Evolutionary conservation across 2,797 vertebrate genomes (phyloP).

Genomic region (Paguma larvata): DNA sequence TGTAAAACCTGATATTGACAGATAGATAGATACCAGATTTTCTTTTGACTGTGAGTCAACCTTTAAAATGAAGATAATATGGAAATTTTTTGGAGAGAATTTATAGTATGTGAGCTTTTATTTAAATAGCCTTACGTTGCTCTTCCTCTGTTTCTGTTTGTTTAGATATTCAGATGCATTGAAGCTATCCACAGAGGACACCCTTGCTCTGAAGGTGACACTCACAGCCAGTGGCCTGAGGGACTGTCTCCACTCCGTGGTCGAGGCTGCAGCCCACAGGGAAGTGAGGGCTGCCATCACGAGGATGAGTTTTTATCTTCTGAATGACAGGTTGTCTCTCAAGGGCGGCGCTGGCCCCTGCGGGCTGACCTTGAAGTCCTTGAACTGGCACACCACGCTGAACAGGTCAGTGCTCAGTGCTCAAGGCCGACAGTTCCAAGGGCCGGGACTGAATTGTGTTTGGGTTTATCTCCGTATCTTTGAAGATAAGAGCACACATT

Average conservation of each 20-base stretch:
- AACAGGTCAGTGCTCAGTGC: conserved; percentile 90
- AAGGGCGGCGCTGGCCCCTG: conserved; percentile 87
- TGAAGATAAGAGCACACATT: not conserved
- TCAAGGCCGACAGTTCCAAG: not conserved
- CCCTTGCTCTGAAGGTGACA: conserved; percentile 89
- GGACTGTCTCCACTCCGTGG: conserved; percentile 92
- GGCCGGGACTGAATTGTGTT: not conserved
- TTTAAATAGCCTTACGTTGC: not conserved
- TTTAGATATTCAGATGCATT: conserved; percentile 92
- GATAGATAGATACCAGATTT: not conserved
- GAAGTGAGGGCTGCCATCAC: conserved; percentile 93
- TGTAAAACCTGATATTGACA: not conserved
- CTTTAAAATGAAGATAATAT: not conserved
- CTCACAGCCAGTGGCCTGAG: conserved; percentile 90
- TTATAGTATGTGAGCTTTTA: conserved; percentile 9
- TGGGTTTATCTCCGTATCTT: not conserved
- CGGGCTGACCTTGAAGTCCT: conserved; percentile 88
- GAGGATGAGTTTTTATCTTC: conserved; percentile 93
- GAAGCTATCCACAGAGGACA: conserved; percentile 91
- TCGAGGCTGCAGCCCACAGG: conserved; percentile 91
- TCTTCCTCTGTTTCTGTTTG: conserved; percentile 1
- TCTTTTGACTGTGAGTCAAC: not conserved
- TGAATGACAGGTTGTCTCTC: conserved; percentile 93
- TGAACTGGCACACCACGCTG: conserved; percentile 92
- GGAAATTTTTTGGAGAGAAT: not conserved